Conservation (phyloP, 2,797 vertebrate genomes). For the Tokudaia muenninki region DNA sequence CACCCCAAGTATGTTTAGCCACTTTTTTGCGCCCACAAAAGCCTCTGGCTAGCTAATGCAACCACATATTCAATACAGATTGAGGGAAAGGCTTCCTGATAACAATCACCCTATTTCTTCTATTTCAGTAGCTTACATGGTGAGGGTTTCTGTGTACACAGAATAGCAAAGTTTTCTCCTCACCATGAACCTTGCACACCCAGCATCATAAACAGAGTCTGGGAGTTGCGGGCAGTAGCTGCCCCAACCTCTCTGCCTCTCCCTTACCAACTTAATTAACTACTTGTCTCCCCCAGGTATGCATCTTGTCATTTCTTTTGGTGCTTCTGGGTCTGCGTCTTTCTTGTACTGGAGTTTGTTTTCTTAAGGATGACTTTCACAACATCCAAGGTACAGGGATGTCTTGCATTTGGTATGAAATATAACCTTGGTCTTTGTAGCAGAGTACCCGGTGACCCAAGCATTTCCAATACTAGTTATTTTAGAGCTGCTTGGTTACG, state of each 20-base stretch:
- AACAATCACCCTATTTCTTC: neutral
- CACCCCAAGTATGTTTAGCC: neutral
- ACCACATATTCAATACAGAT: neutral
- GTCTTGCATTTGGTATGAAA: neutral
- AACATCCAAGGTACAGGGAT: neutral
- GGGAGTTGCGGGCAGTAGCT: too few species aligned
- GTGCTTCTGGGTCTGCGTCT: neutral
- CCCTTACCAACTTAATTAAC: neutral
- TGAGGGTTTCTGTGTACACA: neutral
- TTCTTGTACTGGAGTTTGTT: conserved; percentile 9
- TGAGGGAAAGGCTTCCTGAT: neutral
- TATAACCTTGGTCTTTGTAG: conserved; percentile 2
- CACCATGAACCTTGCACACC: neutral
- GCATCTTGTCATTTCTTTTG: neutral
- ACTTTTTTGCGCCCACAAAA: neutral
- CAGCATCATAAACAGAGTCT: neutral
- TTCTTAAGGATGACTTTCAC: neutral
- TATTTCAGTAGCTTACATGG: neutral
- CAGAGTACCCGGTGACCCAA: neutral
- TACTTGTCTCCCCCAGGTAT: neutral
- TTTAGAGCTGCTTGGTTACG: conserved; percentile 12
- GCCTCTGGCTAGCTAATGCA: neutral
- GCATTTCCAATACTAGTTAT: conserved; percentile 12
- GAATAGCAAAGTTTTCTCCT: neutral
- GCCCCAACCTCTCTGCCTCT: neutral